These are phyloP conservation scores for Ctenopoma kingsleyae DNA, from an alignment of 2,797 vertebrate species.

Conservation along the genomic window DNA sequence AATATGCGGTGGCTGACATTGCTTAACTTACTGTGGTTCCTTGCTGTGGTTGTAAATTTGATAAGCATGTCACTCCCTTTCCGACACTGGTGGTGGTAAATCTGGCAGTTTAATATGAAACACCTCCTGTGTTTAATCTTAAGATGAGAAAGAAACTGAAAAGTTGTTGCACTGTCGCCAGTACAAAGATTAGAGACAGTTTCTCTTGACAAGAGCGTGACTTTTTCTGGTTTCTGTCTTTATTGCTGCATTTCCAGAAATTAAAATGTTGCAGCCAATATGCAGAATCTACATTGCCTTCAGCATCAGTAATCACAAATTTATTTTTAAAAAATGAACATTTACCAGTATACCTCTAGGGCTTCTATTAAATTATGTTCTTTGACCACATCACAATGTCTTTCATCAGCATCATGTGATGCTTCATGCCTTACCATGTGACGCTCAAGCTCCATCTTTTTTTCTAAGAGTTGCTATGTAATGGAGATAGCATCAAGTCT, in stretches of 20 bases:
- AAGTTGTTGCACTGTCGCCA: neutral
- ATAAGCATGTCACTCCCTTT: conserved; percentile 74
- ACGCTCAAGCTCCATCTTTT: conserved; percentile 31
- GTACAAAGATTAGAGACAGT: conserved; percentile 12
- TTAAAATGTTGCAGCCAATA: neutral
- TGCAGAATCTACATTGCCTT: neutral
- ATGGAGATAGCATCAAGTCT: conserved; percentile 47
- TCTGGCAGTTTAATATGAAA: conserved; percentile 79
- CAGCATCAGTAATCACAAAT: conserved; percentile 3
- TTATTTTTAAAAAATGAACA: conserved; percentile 21
- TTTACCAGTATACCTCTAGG: conserved; percentile 34
- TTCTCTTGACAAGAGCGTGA: conserved; percentile 1
- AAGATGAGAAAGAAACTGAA: conserved; percentile 25
- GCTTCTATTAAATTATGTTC: conserved; percentile 33
- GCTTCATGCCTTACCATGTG: conserved; percentile 64
- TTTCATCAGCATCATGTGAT: conserved; percentile 63
- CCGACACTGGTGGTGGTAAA: conserved; percentile 75
- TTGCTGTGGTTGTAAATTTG: conserved; percentile 70
- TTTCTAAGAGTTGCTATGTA: conserved; percentile 33
- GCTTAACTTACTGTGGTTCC: conserved; percentile 61
- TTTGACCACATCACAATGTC: conserved; percentile 42
- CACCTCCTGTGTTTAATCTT: conserved; percentile 1
- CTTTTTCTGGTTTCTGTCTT: neutral
- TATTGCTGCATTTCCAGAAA: conserved; percentile 9
- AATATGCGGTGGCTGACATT: conserved; percentile 45